Conservation (phyloP, 2,797 vertebrate genomes). For the Gallinago stenura region DNA sequence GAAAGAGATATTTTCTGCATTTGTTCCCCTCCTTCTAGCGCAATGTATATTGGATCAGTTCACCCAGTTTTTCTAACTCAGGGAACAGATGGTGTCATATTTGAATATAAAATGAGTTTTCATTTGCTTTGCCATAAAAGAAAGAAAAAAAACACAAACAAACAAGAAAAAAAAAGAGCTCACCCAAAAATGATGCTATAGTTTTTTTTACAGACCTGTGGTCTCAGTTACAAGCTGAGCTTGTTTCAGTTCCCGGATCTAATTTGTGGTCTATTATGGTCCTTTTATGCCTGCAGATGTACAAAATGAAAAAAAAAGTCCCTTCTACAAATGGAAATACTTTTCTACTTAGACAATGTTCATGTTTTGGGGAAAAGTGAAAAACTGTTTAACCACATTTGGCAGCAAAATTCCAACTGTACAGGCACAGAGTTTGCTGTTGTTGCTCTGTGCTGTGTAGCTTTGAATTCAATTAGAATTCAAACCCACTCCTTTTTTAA, state of each 20-base stretch:
- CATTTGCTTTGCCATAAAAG: constrained; percentile 67
- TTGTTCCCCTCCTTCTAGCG: constrained; percentile 55
- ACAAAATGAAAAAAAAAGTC: constrained; percentile 73
- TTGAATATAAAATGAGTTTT: constrained; percentile 76
- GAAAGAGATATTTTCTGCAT: constrained; percentile 50
- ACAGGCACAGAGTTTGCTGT: constrained; percentile 59
- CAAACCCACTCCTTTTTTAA: constrained; percentile 35
- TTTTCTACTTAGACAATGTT: constrained; percentile 76
- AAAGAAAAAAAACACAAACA: constrained; percentile 59
- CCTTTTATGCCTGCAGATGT: constrained; percentile 74
- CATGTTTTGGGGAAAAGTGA: constrained; percentile 72
- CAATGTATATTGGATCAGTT: constrained; percentile 69
- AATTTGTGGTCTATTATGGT: constrained; percentile 73
- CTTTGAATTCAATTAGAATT: constrained; percentile 64
- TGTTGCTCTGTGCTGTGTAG: constrained; percentile 60
- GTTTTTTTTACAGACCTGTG: constrained; percentile 69
- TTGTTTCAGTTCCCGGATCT: constrained; percentile 72
- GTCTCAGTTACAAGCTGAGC: constrained; percentile 70
- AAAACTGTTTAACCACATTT: constrained; percentile 75
- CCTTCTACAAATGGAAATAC: constrained; percentile 74
- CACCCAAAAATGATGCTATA: constrained; percentile 48
- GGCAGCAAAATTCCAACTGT: constrained; percentile 67
- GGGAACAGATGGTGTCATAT: constrained; percentile 73
- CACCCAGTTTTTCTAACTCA: constrained; percentile 71
- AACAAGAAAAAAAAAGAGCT: constrained; percentile 51